These are phyloP conservation scores for Ashinkailepas kermadecensis DNA, from an alignment of 2,888 invertebrate genomes.

Conservation along the genomic window DNA sequence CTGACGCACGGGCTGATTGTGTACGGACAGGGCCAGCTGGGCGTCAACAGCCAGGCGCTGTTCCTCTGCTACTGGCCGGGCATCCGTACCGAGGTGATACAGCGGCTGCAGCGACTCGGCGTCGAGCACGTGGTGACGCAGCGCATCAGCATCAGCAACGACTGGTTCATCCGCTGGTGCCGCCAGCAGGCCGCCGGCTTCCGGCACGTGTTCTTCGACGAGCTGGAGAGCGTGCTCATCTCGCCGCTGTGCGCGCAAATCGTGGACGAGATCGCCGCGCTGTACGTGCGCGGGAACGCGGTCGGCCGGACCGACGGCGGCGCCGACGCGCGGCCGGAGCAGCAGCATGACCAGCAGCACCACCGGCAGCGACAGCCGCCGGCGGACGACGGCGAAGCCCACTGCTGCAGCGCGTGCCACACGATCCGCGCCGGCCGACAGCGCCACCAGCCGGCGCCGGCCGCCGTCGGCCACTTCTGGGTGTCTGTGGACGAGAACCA, in stretches of 20 bases:
- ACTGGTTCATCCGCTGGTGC: slow-evolving; percentile 18
- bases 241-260: slow-evolving; percentile 11
- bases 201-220: slow-evolving; percentile 12
- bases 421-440: not conserved
- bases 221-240: slow-evolving; percentile 18
- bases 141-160: slow-evolving; percentile 16
- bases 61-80: slow-evolving; percentile 19
- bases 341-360: not conserved
- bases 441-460: not conserved
- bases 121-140: not conserved
- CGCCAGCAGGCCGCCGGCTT: slow-evolving; percentile 10
- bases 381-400: not conserved
- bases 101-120: slow-evolving; percentile 15
- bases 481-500: slow-evolving; percentile 19
- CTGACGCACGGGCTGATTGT: too few relatives aligned
- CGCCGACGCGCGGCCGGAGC: not conserved
- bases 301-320: too few relatives aligned
- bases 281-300: not conserved
- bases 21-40: not conserved
- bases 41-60: slow-evolving; percentile 3
- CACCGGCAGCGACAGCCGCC: not conserved
- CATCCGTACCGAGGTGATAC: not conserved
- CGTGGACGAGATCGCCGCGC: slow-evolving; percentile 17
- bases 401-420: not conserved
- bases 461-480: slow-evolving; percentile 10